Conservation (phyloP, 2,888 invertebrate species). For the Brachyopa scutellaris region DNA sequence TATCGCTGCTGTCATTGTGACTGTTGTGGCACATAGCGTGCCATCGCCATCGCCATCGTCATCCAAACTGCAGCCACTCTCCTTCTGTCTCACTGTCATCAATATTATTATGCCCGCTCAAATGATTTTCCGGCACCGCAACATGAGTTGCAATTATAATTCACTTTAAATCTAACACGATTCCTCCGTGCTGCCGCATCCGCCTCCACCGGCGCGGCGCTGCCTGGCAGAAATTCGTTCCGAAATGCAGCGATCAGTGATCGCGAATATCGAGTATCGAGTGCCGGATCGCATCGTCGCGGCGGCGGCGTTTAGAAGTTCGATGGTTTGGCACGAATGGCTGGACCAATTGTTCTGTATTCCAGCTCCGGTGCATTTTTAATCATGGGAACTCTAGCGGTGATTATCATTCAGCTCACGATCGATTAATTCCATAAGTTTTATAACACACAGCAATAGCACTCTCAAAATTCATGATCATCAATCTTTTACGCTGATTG, state of each 20-base stretch:
- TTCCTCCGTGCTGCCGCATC: slow-evolving; percentile 36
- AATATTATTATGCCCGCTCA: slow-evolving; percentile 65
- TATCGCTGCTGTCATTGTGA: slow-evolving; percentile 18
- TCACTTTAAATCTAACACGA: slow-evolving; percentile 71
- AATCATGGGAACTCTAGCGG: slow-evolving; percentile 70
- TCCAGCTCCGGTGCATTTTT: slow-evolving; percentile 53
- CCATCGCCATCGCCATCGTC: too few species aligned
- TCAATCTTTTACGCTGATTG: slow-evolving; percentile 71
- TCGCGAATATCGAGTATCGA: slow-evolving; percentile 67
- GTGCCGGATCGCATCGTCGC: too few species aligned
- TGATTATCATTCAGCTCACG: slow-evolving; percentile 72
- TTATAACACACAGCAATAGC: slow-evolving; percentile 60
- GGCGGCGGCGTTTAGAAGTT: slow-evolving; percentile 44
- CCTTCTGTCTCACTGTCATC: slow-evolving; percentile 64
- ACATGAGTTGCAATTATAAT: slow-evolving; percentile 73
- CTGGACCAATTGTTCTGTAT: slow-evolving; percentile 62
- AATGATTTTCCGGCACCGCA: slow-evolving; percentile 69
- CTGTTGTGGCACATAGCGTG: slow-evolving; percentile 50
- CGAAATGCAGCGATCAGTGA: slow-evolving; percentile 45
- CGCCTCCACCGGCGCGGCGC: slow-evolving; percentile 24
- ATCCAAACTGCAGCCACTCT: slow-evolving; percentile 36
- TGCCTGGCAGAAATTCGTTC: slow-evolving; percentile 24
- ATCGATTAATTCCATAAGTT: slow-evolving; percentile 73
- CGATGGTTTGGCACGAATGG: slow-evolving; percentile 35
- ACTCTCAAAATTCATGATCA: slow-evolving; percentile 68